These are phyloP conservation scores for Morus bassanus DNA, from an alignment of 2,797 vertebrate species.

Conservation along the genomic window DNA sequence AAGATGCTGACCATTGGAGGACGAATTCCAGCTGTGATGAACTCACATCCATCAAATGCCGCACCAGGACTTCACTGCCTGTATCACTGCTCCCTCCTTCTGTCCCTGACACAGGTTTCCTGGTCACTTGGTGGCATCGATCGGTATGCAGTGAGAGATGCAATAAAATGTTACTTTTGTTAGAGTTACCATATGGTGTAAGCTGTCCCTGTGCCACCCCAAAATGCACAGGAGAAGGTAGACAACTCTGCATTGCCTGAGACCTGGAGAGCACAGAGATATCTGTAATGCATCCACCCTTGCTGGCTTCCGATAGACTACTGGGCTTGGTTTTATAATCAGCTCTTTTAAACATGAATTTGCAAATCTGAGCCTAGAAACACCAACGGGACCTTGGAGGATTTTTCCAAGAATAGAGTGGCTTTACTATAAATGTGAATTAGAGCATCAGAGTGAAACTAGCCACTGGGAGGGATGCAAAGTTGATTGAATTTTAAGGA, in stretches of 20 bases:
- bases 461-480: not conserved
- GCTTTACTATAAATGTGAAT: not conserved
- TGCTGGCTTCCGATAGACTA: not conserved
- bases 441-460: not conserved
- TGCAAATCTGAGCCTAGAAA: not conserved
- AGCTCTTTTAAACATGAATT: rapidly evolving
- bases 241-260: rapidly evolving
- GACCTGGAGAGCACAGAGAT: rapidly evolving
- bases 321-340: not conserved
- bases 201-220: not conserved
- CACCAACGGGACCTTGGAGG: rapidly evolving
- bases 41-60: not conserved
- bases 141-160: rapidly evolving
- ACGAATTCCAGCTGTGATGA: not conserved
- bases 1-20: rapidly evolving
- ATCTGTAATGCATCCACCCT: not conserved
- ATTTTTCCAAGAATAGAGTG: not conserved
- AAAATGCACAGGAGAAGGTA: not conserved
- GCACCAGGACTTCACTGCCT: not conserved
- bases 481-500: not conserved
- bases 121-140: not conserved
- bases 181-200: not conserved
- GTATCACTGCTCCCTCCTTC: not conserved
- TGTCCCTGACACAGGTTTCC: not conserved
- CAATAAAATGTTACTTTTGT: not conserved